Evolutionary conservation across 2,113 vertebrate genomes (phyloP).

Genomic region (Carassius carassius): DNA sequence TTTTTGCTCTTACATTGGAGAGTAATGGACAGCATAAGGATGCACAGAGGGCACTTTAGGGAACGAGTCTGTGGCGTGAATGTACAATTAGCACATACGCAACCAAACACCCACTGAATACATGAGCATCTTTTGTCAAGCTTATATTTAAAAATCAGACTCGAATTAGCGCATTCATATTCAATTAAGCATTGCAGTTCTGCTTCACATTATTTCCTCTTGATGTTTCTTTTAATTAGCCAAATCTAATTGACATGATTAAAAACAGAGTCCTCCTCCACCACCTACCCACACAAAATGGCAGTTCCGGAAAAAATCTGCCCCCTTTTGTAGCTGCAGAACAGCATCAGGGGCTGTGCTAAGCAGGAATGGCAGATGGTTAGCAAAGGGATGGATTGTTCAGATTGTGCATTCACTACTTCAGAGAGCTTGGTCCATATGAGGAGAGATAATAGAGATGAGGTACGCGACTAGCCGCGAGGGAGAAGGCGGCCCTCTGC

Average conservation of each 20-base stretch:
- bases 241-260: slow-evolving; percentile 62
- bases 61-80: slow-evolving; percentile 12
- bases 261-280: slow-evolving; percentile 55
- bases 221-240: slow-evolving; percentile 63
- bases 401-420: slow-evolving; percentile 24
- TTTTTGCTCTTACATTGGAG: slow-evolving; percentile 9
- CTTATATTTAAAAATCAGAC: slow-evolving; percentile 55
- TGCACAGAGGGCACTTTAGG: slow-evolving; percentile 37
- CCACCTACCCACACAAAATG: slow-evolving; percentile 45
- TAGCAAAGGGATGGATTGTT: slow-evolving; percentile 18
- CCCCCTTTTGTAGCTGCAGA: slow-evolving; percentile 12
- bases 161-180: slow-evolving; percentile 59
- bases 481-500: background rate
- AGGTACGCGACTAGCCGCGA: background rate
- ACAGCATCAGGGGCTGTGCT: slow-evolving; percentile 12
- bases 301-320: slow-evolving; percentile 47
- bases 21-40: slow-evolving; percentile 39
- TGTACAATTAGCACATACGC: slow-evolving; percentile 43
- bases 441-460: slow-evolving; percentile 32
- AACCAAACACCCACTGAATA: slow-evolving; percentile 38
- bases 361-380: slow-evolving; percentile 41
- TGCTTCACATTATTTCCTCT: slow-evolving; percentile 57
- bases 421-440: slow-evolving; percentile 21
- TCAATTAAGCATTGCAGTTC: slow-evolving; percentile 56
- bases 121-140: slow-evolving; percentile 47